A percentile compares a stretch with the other conserved stretches of the same genome.
phyloP scores from a whole-genome alignment of 2,797 vertebrate species.

The Synanceia verrucosa region DNA sequence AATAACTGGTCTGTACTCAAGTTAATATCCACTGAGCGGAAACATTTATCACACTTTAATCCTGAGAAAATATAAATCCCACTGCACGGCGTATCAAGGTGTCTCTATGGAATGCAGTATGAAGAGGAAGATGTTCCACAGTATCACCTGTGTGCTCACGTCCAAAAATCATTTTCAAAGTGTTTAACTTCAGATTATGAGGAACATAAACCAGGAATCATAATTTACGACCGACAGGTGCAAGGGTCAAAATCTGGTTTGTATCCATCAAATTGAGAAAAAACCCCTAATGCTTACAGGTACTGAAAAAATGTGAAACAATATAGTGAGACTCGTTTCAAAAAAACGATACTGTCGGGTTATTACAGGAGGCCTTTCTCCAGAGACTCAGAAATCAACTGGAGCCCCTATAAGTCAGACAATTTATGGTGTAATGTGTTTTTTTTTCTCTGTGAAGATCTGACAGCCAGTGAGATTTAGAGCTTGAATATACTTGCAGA shows the following conservation, averaged over 20 bases:
- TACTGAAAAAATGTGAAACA: conserved; percentile 50
- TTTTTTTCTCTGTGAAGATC: conserved; percentile 57
- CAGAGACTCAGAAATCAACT: conserved; percentile 62
- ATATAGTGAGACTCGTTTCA: conserved; percentile 50
- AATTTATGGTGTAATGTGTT: conserved; percentile 68
- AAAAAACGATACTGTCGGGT: conserved; percentile 54
- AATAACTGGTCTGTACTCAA: conserved; percentile 45
- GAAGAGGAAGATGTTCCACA: conserved; percentile 50
- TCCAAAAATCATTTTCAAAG: conserved; percentile 57
- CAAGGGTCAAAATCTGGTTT: conserved; percentile 79
- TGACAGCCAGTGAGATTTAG: conserved; percentile 66
- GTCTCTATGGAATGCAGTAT: conserved; percentile 59
- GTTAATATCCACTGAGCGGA: neutral
- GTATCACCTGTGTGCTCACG: conserved; percentile 34
- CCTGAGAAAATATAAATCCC: conserved; percentile 46
- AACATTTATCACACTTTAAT: conserved; percentile 50
- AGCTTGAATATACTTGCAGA: conserved; percentile 57
- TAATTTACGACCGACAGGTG: conserved; percentile 72
- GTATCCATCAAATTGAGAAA: conserved; percentile 69
- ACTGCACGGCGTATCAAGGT: conserved; percentile 24
- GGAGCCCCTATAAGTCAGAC: conserved; percentile 49
- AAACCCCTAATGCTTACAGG: conserved; percentile 20
- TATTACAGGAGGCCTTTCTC: conserved; percentile 55
- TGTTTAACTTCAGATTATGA: conserved; percentile 65
- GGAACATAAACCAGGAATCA: conserved; percentile 70